Percentiles rank a stretch among this genome's conserved stretches.
Evolutionary conservation across 2,888 invertebrate genomes (phyloP).

Genomic region (Apamea crenata): DNA sequence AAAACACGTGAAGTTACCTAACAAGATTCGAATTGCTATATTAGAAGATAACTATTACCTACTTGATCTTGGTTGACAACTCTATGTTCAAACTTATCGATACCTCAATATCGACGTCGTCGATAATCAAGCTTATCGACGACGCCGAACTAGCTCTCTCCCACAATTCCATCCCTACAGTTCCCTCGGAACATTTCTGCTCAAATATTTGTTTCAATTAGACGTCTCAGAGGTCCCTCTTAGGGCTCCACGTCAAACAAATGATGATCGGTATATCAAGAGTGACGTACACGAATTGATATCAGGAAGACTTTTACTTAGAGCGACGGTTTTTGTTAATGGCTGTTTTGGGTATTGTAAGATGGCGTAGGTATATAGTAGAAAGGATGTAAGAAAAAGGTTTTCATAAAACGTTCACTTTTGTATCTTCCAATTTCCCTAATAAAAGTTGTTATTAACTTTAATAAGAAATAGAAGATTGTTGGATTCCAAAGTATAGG

Average conservation of each 20-base stretch:
- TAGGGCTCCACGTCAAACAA: constrained; percentile 78
- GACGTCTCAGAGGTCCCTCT: constrained; percentile 77
- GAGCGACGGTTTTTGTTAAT: constrained; percentile 43
- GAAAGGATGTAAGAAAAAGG: not conserved
- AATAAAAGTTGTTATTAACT: not conserved
- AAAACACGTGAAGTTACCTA: not conserved
- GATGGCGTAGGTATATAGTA: constrained; percentile 22
- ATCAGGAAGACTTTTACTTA: constrained; percentile 61
- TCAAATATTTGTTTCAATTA: constrained; percentile 90
- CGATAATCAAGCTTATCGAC: constrained; percentile 54
- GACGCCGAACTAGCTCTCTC: constrained; percentile 42
- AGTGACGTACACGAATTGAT: constrained; percentile 74
- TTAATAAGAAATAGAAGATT: no score
- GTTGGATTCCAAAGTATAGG: not conserved
- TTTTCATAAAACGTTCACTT: not conserved
- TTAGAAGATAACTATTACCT: not conserved
- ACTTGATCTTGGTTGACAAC: no score
- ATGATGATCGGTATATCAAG: constrained; percentile 83
- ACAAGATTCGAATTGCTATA: not conserved
- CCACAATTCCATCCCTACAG: constrained; percentile 48
- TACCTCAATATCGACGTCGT: constrained; percentile 32
- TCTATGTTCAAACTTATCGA: constrained; percentile 43
- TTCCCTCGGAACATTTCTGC: constrained; percentile 74
- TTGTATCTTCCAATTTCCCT: not conserved
- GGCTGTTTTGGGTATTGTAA: constrained; percentile 22